Evolutionary conservation across 1,140 invertebrate genomes (phyloP), one percentile per base, ranked within the genome.

Genomic region (Philotrypesis tridentata): DNA sequence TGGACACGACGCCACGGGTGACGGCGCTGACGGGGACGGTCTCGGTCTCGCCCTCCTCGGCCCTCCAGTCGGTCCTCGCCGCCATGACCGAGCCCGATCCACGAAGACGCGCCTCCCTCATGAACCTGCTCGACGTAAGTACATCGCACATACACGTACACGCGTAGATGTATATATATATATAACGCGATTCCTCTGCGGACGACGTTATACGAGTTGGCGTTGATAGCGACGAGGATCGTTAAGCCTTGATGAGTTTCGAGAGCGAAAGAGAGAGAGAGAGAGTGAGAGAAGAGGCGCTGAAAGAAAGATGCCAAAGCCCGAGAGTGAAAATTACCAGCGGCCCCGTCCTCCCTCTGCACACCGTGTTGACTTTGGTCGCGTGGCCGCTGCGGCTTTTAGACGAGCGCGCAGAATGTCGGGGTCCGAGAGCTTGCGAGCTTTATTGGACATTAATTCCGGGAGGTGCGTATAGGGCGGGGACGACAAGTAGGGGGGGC

Each of bases 61-160:
- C 93, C 43, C 88, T 94, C 23, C 93, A 93, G 87, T 92, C 92
- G 55, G 92, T 93, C 72, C 86, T 93, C 77, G 90, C 92, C 8
- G 92, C 93, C 67, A 94, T 94, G 93, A 93, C 93, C 67, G 90
- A 91, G 75, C 91, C 91, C 40, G 91, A 92, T 87, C 91, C 92
- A 33, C 88, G 89, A 75, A 88, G 91, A 74, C 90, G 93, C 81
- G 93, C 93, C 40, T 93, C 93, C 25, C 90, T 94, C 55, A 94
- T 94, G 93, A 91, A 93, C 89, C 89, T 94, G 12, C 89, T 94
- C 17, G 93, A 93, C 84, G 93, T 94, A 86, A 93, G 93, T 93
- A 82, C 82, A 72, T 9, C 4, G 17, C 1, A 48, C 12, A 25
- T n/a, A n/a, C n/a, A 70, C 27, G 29, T 0, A 23, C 21, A 2